Evolutionary conservation across 1,140 invertebrate species (phyloP).

Genomic region (Ceratoteleas bidentatus): DNA sequence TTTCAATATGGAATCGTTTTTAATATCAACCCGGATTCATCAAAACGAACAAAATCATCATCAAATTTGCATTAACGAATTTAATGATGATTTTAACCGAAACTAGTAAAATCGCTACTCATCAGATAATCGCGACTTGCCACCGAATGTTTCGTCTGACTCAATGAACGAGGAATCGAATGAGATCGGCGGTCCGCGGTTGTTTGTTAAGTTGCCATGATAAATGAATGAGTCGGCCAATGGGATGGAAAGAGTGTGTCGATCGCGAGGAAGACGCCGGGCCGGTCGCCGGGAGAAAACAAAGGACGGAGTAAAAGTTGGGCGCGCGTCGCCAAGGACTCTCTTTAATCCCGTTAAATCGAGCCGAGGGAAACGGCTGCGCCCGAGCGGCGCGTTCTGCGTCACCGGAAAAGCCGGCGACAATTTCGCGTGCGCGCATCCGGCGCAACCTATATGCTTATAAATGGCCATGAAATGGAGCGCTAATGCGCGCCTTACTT

Average conservation of each 20-base stretch:
- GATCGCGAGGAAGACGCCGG: slow-evolving; percentile 19
- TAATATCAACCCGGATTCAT: too few species aligned
- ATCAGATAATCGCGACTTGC: too few species aligned
- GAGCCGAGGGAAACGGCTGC: slow-evolving; percentile 38
- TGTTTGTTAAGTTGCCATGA: slow-evolving; percentile 23
- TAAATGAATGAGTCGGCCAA: slow-evolving; percentile 29
- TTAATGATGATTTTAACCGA: too few species aligned
- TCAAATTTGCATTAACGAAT: too few species aligned
- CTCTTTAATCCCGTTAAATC: slow-evolving; percentile 51
- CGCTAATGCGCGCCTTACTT: slow-evolving; percentile 60
- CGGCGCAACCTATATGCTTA: slow-evolving; percentile 64
- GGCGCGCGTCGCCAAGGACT: slow-evolving; percentile 41
- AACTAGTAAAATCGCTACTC: too few species aligned
- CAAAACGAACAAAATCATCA: too few species aligned
- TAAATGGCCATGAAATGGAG: slow-evolving; percentile 63
- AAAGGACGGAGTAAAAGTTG: slow-evolving; percentile 48
- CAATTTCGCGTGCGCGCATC: slow-evolving; percentile 53
- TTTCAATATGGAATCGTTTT: too few species aligned
- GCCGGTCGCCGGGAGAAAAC: slow-evolving; percentile 3
- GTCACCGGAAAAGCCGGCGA: slow-evolving; percentile 50
- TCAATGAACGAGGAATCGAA: slow-evolving; percentile 11
- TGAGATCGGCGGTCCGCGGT: not conserved
- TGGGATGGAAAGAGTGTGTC: slow-evolving; percentile 23
- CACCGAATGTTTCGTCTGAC: too few species aligned
- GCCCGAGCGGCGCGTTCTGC: slow-evolving; percentile 10